Percentiles rank a stretch among this genome's conserved stretches.
phyloP scores from a whole-genome alignment of 2,797 vertebrate species.

The Stomatorhinus walkeri region DNA sequence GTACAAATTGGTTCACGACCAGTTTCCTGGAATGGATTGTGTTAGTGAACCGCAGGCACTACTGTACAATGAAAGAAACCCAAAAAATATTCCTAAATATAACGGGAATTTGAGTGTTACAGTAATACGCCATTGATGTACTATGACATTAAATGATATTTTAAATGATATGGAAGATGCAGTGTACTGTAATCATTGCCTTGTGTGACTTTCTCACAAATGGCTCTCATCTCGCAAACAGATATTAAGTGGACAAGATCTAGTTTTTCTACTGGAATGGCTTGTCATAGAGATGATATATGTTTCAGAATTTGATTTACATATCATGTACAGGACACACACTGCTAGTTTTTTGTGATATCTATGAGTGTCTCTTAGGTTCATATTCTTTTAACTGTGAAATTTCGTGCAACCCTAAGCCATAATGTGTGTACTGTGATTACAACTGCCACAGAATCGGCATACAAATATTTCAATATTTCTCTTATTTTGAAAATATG shows the following conservation, averaged over 20 bases:
- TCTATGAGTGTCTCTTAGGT: neutral
- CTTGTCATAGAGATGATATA: neutral
- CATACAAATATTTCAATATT: neutral
- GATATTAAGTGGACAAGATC: neutral
- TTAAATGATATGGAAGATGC: neutral
- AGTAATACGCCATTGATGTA: neutral
- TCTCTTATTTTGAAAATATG: neutral
- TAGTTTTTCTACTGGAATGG: neutral
- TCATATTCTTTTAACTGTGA: neutral
- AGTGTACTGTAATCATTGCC: neutral
- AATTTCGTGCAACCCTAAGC: neutral
- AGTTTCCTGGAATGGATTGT: neutral
- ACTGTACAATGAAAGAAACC: neutral
- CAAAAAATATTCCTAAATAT: neutral
- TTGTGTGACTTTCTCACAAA: neutral
- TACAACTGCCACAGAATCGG: neutral
- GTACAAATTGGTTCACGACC: neutral
- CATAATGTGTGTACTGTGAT: neutral
- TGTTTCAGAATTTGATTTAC: neutral
- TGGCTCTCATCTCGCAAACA: neutral
- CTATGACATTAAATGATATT: neutral
- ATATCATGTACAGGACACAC: neutral
- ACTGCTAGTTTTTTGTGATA: neutral
- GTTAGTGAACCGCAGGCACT: neutral
- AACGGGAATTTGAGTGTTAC: neutral